These are phyloP conservation scores for Escarpia spicata DNA, from an alignment of 2,888 invertebrate genomes.

Conservation along the genomic window DNA sequence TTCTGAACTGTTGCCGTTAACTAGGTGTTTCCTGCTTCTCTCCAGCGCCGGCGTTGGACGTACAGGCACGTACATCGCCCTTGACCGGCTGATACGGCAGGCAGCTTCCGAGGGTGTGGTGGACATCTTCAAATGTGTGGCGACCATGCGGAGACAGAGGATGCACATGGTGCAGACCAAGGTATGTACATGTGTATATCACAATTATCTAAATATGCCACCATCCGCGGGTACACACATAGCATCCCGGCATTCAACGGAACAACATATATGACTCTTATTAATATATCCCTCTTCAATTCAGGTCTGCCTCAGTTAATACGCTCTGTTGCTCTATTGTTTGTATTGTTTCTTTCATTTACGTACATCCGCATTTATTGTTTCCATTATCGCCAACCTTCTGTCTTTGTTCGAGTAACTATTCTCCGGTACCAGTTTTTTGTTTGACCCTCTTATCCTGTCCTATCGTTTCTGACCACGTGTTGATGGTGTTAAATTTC, in stretches of 20 bases:
- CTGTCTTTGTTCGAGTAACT: no score
- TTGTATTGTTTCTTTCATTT: no score
- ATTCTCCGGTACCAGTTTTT: no score
- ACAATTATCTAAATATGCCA: not conserved
- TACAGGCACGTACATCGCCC: not conserved
- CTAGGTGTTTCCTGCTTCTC: not conserved
- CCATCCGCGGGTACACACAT: not conserved
- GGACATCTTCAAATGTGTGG: not conserved
- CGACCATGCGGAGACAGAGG: not conserved
- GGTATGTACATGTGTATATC: not conserved
- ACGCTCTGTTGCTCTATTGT: no score
- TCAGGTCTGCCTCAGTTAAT: no score
- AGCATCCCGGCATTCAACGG: not conserved
- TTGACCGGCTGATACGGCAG: not conserved
- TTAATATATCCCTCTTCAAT: no score
- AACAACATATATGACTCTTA: not conserved
- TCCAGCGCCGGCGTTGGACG: not conserved
- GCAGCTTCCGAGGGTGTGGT: not conserved
- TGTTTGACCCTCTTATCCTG: no score
- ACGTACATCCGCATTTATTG: no score
- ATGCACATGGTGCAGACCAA: slow-evolving; percentile 10
- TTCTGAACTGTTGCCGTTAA: not conserved
- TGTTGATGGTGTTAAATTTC: not conserved
- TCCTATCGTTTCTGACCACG: no score
- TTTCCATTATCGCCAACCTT: no score